Evolutionary conservation across 2,888 invertebrate genomes (phyloP), one percentile per base, ranked within the genome.

Genomic region (Drymonia ruficornis): DNA sequence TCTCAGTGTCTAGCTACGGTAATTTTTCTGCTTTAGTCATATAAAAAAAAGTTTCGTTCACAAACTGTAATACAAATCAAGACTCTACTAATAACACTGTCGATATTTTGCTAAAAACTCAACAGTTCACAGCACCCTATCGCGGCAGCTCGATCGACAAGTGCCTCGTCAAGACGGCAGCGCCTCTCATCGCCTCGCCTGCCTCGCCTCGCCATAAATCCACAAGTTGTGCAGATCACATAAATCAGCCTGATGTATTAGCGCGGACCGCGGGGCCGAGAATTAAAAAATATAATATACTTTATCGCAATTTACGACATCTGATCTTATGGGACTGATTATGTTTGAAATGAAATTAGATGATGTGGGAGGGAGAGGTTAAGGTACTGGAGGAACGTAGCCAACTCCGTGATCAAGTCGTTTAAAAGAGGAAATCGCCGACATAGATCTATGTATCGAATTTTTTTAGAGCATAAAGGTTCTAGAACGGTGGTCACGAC

Each of bases 211-310:
- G 50, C 47, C 29, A 55, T 55, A 55, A 50, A 55, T 55, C 55
- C 38, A 51, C 50, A 50, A 55, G 43, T 55, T 54, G 46, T 23
- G 78, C 71, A 73, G 72, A 70, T 75, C 76, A 70, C 68, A 81
- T 83, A 83, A 81, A 83, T 83, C 82, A 81, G 72, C 55, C 69
- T 81, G 82, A 83, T 81, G 82, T 81, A 80, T 82, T 78, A 78
- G 76, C 68, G 73, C 65, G 68, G 71, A 61, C 63, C 59, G 58
- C 54, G 55, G 63, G 61, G 56, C 58, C 50, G 62, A 59, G 77
- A 81, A 83, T 83, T 83, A 83, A 83, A 40, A 83, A 83, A 81
- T 78, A 78, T 78, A 65, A 71, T 70, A 74, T 74, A 73, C 70
- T 61, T 63, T 61, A 70, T 71, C 62, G 49, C 56, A 59, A 70